Percentiles rank a stretch among this genome's conserved stretches.
Conservation (phyloP, 2,113 vertebrate genomes). For the Otus sunia region DNA sequence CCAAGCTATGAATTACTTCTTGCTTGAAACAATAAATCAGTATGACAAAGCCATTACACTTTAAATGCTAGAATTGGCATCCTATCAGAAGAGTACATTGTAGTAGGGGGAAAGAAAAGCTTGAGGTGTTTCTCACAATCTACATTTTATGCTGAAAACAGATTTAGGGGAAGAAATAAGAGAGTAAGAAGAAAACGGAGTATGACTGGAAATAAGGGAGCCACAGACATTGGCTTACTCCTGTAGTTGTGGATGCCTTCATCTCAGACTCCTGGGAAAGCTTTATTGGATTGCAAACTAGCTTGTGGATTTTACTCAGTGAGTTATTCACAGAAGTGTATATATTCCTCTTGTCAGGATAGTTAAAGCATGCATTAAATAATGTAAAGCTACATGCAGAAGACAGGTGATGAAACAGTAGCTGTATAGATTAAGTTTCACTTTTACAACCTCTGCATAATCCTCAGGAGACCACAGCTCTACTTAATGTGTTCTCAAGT, state of each 20-base stretch:
- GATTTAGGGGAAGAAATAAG: neutral
- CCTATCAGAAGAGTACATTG: neutral
- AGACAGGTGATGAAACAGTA: neutral
- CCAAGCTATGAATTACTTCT: neutral
- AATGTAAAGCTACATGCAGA: neutral
- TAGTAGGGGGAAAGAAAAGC: neutral
- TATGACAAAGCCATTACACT: neutral
- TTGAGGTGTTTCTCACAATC: neutral
- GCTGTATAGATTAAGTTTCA: neutral
- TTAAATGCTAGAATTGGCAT: neutral
- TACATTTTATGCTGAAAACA: neutral
- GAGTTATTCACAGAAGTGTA: neutral
- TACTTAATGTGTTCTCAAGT: neutral
- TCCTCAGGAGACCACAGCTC: neutral
- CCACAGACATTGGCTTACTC: neutral
- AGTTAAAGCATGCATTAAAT: neutral
- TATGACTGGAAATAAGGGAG: neutral
- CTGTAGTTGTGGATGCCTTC: neutral
- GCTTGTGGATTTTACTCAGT: neutral
- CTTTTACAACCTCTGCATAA: neutral
- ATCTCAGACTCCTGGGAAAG: neutral
- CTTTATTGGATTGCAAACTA: neutral
- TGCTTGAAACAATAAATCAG: conserved; percentile 21
- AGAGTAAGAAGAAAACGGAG: neutral
- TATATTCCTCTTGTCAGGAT: neutral